These are phyloP conservation scores for Rhagoletis pomonella DNA, from an alignment of 1,140 invertebrate genomes.

Conservation along the genomic window DNA sequence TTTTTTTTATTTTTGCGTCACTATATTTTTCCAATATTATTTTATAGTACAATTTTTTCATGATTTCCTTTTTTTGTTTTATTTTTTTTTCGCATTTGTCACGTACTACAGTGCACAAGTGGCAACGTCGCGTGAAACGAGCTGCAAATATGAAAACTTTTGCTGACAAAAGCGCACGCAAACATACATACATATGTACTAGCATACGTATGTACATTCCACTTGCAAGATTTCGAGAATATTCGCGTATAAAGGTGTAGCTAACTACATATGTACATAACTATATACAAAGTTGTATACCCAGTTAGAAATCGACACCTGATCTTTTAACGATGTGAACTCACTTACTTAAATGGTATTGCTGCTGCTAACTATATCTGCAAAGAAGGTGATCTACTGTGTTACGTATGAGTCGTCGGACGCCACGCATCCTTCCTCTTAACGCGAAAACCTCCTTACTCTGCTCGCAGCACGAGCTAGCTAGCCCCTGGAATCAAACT, in stretches of 20 bases:
- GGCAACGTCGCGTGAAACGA: constrained; percentile 48
- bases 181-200: background rate
- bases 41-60: constrained; percentile 4
- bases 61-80: background rate
- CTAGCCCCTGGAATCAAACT: no score
- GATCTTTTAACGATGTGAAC: no score
- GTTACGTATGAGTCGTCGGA: no score
- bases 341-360: no score
- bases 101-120: constrained; percentile 44
- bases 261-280: no score
- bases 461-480: no score
- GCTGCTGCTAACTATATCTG: no score
- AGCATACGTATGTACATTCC: background rate
- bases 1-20: background rate
- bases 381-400: no score
- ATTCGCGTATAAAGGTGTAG: background rate
- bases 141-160: constrained; percentile 50
- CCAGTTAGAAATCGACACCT: no score
- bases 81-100: background rate
- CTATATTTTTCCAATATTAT: constrained; percentile 8
- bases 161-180: constrained; percentile 5
- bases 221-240: background rate
- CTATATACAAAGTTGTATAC: no score
- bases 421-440: no score
- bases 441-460: no score